Percentiles rank a stretch among this genome's conserved stretches.
Evolutionary conservation across 2,888 invertebrate species (phyloP).

Genomic region (Nephrotoma appendiculata): DNA sequence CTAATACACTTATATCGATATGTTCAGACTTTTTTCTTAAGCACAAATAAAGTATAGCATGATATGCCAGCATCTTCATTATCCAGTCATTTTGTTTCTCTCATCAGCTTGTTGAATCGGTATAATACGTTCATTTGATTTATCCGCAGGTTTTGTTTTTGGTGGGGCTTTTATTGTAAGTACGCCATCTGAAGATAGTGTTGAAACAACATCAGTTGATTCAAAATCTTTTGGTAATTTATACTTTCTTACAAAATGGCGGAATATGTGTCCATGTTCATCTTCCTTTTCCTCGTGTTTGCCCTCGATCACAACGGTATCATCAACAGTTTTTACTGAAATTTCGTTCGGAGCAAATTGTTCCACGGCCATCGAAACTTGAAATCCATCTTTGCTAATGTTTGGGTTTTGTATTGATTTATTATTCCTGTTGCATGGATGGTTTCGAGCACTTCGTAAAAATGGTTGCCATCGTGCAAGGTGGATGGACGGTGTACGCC

Average conservation of each 20-base stretch:
- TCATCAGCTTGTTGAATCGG: constrained; percentile 39
- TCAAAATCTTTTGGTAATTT: constrained; percentile 54
- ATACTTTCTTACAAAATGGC: constrained; percentile 63
- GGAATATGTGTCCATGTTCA: constrained; percentile 58
- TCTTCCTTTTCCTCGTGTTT: constrained; percentile 58
- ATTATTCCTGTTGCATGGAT: no score
- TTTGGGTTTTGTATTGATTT: no score
- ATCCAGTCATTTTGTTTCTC: constrained; percentile 18
- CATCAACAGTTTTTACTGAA: constrained; percentile 50
- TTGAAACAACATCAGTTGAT: constrained; percentile 54
- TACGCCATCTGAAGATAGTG: constrained; percentile 68
- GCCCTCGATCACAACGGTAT: constrained; percentile 49
- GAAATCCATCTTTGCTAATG: constrained; percentile 43
- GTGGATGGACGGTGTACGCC: neutral
- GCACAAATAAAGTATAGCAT: no score
- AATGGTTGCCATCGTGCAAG: neutral
- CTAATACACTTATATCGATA: neutral
- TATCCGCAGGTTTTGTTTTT: constrained; percentile 11
- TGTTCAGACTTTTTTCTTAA: no score
- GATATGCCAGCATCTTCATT: no score
- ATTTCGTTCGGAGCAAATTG: constrained; percentile 57
- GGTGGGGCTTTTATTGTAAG: constrained; percentile 57
- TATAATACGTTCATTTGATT: constrained; percentile 32
- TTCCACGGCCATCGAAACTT: constrained; percentile 51
- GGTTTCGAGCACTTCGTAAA: neutral